Evolutionary conservation across 53 echinoderm and acorn worm species (phyloP), one percentile per base, ranked within the genome.

Genomic region (Paelopatides confundens): DNA sequence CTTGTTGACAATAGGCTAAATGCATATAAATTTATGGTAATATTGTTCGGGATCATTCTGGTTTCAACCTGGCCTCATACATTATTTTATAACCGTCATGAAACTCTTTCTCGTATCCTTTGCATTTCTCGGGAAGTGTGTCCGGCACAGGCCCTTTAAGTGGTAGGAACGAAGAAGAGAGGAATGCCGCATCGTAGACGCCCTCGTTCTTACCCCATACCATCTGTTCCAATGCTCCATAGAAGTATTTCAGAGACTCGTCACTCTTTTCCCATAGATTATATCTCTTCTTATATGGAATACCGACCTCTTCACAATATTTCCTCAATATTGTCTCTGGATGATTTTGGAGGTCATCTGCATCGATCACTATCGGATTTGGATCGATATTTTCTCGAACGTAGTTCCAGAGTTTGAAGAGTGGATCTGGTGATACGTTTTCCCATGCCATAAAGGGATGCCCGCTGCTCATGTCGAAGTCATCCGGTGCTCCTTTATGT

Each of bases 401-500:
- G 63, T 82, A 39, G 29, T 82, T 58, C 35, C 36, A 82, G 18
- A 82, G 82, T 18, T 62, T 63, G 62, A 28, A 82, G 33, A 82
- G n/a, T 18, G 82, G 62, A 23, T 82, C 82, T 37, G 35, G 62
- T n/a, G 82, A 82, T 13, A 63, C 15, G 63, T 63, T 35, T 35
- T 82, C 82, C 82, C 82, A 82, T 7, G 36, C 38, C 36, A 36
- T 82, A 27, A 82, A 82, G 5, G 82, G 82, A 63, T 82, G 82
- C 2, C 37, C 82, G 4, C 31, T 13, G 58, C 38, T 23, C n/a
- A 82, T 17, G 63, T 82, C 63, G 34, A 82, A 82, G 27, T 82
- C 82, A 26, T 82, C 63, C 11, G 35, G 7, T 18, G 29, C 35
- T 8, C 63, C 82, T 58, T 37, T 18, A 35, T 26, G 43, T 27